These are phyloP conservation scores for Orientallactaga bullata DNA, from an alignment of 2,113 vertebrate species.

Conservation along the genomic window DNA sequence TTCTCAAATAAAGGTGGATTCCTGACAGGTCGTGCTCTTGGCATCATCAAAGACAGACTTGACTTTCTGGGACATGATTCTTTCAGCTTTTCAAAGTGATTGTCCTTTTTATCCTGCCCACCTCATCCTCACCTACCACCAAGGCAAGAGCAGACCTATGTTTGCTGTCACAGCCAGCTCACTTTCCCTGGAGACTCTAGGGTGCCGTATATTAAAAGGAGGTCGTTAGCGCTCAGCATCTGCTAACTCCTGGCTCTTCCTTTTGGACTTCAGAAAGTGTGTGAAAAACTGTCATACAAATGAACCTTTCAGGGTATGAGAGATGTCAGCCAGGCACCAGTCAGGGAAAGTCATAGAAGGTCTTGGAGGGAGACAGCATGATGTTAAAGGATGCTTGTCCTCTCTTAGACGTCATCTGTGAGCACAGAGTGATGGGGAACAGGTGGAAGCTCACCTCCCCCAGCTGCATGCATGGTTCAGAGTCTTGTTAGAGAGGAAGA, in stretches of 20 bases:
- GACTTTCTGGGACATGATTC: neutral
- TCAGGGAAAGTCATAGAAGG: neutral
- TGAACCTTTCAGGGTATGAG: neutral
- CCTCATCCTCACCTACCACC: neutral
- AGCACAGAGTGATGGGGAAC: neutral
- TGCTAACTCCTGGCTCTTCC: neutral
- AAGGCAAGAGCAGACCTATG: neutral
- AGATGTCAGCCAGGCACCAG: neutral
- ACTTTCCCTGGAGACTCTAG: neutral
- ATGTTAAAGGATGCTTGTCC: neutral
- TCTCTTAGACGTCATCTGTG: neutral
- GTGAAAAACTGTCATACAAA: slow-evolving; percentile 30
- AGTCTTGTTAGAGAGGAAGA: neutral
- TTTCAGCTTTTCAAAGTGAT: slow-evolving; percentile 36
- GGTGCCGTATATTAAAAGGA: neutral
- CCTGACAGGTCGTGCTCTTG: slow-evolving; percentile 34
- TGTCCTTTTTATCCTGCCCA: neutral
- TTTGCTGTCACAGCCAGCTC: neutral
- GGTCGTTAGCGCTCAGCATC: neutral
- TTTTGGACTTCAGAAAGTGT: slow-evolving; percentile 38
- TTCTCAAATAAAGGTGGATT: neutral
- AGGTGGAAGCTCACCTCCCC: no score
- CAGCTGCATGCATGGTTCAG: neutral
- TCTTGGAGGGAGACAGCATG: neutral
- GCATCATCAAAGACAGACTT: slow-evolving; percentile 42